Base-by-base conservation (phyloP, 2,888 invertebrate species). In the Limulus polyphemus region DNA sequence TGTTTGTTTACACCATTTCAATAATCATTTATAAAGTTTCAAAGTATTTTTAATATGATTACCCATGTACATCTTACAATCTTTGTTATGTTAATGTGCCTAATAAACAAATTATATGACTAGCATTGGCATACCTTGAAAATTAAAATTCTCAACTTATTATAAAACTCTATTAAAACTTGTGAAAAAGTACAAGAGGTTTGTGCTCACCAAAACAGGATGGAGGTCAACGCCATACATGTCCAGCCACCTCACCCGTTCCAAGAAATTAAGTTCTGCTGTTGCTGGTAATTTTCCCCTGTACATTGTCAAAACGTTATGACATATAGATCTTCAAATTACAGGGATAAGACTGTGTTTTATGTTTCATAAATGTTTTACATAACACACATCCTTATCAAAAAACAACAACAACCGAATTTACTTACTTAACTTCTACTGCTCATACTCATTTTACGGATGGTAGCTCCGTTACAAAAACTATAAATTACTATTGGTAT, bases 161-260 rank as follows among this genome's bases (percentile, higher is more conserved):
- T 50, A 5, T 50, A 13, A 5, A 50, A 50, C 50, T n/a, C 13
- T 50, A 50, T n/a, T 50, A 50, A 13, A 50, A n/a, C 13, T 50
- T 50, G 14, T 50, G 12, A 55, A 55, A 55, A 16, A 55, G 32
- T 32, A 3, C 32, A 32, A 32, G 7, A 32, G 32, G 7, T 32
- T 32, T 32, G 32, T 32, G 7, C 14, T 55, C 52, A 64, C 65
- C 85, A 92, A 79, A 66, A 95, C 95, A 59, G 93, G 93, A 80
- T 97, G 95, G 71, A 95, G 83, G 80, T 95, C 95, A 56, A 95
- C 94, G 59, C 95, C 95, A 75, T 94, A 97, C 90, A 95, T 91
- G 77, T 95, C 95, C 73, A 95, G 83, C 95, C 95, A 95, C 82
- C 95, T 95, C 71, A 93, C 92, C 83, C 93, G 92, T 79, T 97